Evolutionary conservation across 2,113 vertebrate species (phyloP), one percentile per base, ranked within the genome.

Genomic region (Lanius ludovicianus): DNA sequence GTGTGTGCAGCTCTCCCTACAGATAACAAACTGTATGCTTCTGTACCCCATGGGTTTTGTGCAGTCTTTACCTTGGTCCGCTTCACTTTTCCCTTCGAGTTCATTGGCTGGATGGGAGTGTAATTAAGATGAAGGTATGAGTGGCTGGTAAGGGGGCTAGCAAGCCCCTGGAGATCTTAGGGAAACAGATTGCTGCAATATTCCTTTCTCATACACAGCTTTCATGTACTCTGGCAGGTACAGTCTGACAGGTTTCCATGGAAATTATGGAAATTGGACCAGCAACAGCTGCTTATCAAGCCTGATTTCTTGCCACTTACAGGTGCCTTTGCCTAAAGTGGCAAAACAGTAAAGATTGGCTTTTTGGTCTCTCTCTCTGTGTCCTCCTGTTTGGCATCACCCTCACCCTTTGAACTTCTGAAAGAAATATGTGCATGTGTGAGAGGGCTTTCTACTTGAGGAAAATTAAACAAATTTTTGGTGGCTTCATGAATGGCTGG

Each of bases 231-330:
- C 63, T 90, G 67, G 19, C 55, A n/a, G 46, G 68, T 65, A 59
- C 25, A 62, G 28, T 53, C 85, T 87, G 69, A 63, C 56, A 91
- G 46, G 87, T 96, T 96, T 95, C 93, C 89, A 85, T 89, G 87
- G 94, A 89, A 95, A 95, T 95, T 68, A 87, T 86, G 74, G 60
- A 93, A 95, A 65, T 68, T 57, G 42, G 62, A 60, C 35, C 42
- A 73, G 62, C 10, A 63, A 31, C 52, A 91, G 35, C 69, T 87
- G 37, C 50, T 79, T 82, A 73, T 69, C 14, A 64, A 59, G 33
- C 55, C 46, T 73, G 46, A 82, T 70, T 93, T 91, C 82, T 62
- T 80, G 50, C 52, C 67, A 73, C 76, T 84, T 78, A 73, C n/a
- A 79, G 52, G 46, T 50, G n/a, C 19, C 31, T 75, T 52, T 84